These are phyloP conservation scores for Leptinotarsa haldemani DNA, from an alignment of 2,888 invertebrate species.

Conservation along the genomic window DNA sequence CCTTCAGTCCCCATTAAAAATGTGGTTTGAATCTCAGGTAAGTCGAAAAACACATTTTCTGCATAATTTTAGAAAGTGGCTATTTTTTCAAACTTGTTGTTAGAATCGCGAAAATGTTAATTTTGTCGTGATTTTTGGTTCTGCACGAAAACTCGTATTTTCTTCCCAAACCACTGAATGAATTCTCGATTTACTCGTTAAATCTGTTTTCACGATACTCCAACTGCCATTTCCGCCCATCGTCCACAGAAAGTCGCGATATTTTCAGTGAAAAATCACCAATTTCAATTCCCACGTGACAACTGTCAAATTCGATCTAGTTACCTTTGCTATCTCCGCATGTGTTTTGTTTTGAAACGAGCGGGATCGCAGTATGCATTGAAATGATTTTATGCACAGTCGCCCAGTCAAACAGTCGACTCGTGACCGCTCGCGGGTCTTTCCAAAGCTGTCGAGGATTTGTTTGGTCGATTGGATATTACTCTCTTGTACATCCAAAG, in stretches of 20 bases:
- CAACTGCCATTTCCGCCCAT: slow-evolving; percentile 10
- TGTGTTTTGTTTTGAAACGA: slow-evolving; percentile 68
- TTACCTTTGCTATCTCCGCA: slow-evolving; percentile 66
- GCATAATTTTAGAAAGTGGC: neutral
- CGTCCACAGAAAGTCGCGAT: slow-evolving; percentile 21
- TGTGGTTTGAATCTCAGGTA: slow-evolving; percentile 67
- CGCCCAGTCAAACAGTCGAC: slow-evolving; percentile 55
- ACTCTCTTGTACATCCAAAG: slow-evolving; percentile 63
- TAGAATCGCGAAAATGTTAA: slow-evolving; percentile 6
- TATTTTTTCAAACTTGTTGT: slow-evolving; percentile 7
- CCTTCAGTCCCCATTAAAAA: slow-evolving; percentile 62
- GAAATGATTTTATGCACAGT: slow-evolving; percentile 66
- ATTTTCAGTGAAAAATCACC: slow-evolving; percentile 55
- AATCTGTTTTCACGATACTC: neutral
- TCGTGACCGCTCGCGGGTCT: slow-evolving; percentile 33
- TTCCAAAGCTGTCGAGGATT: slow-evolving; percentile 44
- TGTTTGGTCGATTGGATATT: slow-evolving; percentile 61
- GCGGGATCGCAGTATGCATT: slow-evolving; percentile 66
- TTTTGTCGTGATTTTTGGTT: neutral
- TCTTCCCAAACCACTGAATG: neutral
- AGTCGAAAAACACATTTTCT: slow-evolving; percentile 44
- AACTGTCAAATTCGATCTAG: slow-evolving; percentile 66
- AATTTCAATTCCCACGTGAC: slow-evolving; percentile 62
- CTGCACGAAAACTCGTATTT: neutral
- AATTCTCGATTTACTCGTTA: neutral